Conservation (phyloP, 2,888 invertebrate species). For the Phrixothrix hirtus region DNA sequence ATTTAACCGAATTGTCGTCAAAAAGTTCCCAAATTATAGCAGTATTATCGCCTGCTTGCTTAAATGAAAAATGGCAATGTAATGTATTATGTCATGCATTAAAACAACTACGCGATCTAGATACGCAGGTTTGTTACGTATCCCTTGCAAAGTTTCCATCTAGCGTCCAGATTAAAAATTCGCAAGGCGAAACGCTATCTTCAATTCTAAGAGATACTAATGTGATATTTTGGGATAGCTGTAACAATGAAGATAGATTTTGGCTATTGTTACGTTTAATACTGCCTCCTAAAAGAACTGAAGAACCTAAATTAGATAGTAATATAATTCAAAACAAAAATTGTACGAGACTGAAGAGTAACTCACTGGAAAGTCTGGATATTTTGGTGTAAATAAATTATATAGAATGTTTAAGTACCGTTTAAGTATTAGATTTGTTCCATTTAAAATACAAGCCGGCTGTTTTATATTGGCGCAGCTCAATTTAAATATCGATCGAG, state of each 20-base stretch:
- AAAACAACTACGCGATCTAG: conserved; percentile 55
- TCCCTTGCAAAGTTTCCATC: conserved; percentile 55
- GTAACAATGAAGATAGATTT: conserved; percentile 57
- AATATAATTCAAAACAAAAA: conserved; percentile 34
- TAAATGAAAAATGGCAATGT: conserved; percentile 58
- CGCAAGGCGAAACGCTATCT: conserved; percentile 59
- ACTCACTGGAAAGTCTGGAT: conserved; percentile 46
- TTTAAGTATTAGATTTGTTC: no score
- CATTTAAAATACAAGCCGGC: no score
- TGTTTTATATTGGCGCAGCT: no score
- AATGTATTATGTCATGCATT: conserved; percentile 53
- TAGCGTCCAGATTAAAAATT: conserved; percentile 50
- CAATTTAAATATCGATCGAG: no score
- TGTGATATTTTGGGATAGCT: conserved; percentile 58
- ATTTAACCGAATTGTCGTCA: conserved; percentile 60
- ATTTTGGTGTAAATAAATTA: conserved; percentile 47
- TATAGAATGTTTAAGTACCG: no score
- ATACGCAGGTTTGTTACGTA: conserved; percentile 50
- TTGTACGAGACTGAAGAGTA: conserved; percentile 47
- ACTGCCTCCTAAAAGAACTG: conserved; percentile 60
- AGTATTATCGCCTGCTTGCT: conserved; percentile 57
- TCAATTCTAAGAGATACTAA: conserved; percentile 57
- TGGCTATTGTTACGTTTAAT: conserved; percentile 68
- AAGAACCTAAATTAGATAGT: conserved; percentile 19
- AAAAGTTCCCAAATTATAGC: conserved; percentile 58